phyloP scores from a whole-genome alignment of 2,113 vertebrate species.

The Phainopepla nitens region DNA sequence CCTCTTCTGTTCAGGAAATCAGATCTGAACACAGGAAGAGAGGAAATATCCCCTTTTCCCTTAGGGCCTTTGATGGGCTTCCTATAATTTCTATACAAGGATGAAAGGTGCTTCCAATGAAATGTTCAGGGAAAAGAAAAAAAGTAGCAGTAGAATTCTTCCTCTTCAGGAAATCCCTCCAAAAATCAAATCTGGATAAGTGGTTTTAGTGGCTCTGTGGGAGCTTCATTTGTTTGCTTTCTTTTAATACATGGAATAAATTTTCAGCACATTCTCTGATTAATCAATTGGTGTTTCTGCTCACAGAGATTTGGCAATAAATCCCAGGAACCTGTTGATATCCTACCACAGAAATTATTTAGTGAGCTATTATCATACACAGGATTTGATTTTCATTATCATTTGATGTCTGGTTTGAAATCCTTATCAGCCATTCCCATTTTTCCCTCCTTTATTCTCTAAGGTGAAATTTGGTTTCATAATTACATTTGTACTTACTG shows the following conservation, averaged over 20 bases:
- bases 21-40: conserved; percentile 19
- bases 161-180: neutral
- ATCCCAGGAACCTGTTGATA: neutral
- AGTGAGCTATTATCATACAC: neutral
- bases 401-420: neutral
- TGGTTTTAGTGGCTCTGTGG: neutral
- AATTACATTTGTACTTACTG: neutral
- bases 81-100: conserved; percentile 46
- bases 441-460: neutral
- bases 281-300: neutral
- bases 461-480: neutral
- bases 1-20: conserved; percentile 30
- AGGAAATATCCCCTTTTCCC: conserved; percentile 19
- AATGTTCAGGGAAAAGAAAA: neutral
- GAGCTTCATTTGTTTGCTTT: neutral
- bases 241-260: neutral
- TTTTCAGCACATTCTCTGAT: neutral
- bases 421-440: neutral
- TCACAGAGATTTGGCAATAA: neutral
- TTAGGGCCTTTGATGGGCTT: conserved; percentile 13
- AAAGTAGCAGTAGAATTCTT: neutral
- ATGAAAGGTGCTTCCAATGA: conserved; percentile 34
- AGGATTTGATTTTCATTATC: neutral
- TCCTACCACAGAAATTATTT: neutral
- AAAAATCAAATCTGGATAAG: neutral